Percentiles rank a stretch among this genome's conserved stretches.
Conservation (phyloP, 2,888 invertebrate genomes). For the Drosophila tanythrix region DNA sequence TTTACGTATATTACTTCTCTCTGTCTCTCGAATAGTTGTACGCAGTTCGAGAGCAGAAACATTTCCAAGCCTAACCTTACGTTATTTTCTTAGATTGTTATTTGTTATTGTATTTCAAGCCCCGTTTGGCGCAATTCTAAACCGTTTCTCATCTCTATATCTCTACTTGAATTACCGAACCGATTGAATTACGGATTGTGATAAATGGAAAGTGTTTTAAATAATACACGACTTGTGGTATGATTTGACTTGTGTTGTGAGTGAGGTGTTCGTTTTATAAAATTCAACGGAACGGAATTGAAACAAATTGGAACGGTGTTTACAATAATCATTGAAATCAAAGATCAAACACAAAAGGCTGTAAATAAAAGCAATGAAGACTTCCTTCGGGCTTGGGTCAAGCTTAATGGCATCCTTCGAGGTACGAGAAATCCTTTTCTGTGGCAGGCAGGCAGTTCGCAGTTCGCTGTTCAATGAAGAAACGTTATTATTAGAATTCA, state of each 20-base stretch:
- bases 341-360: slow-evolving; percentile 15
- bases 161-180: neutral
- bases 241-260: neutral
- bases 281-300: neutral
- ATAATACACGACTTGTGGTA: neutral
- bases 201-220: neutral
- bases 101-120: slow-evolving; percentile 5
- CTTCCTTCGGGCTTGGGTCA: neutral
- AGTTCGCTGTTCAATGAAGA: neutral
- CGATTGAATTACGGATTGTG: neutral
- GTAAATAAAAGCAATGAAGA: slow-evolving; percentile 3
- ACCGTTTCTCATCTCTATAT: neutral
- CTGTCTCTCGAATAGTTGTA: neutral
- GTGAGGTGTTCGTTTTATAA: neutral
- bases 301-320: neutral
- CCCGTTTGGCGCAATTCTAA: slow-evolving; percentile 8
- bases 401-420: slow-evolving; percentile 5
- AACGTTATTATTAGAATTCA: neutral
- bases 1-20: neutral
- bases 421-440: neutral
- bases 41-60: neutral
- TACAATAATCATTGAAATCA: neutral
- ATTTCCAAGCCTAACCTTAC: slow-evolving; percentile 13
- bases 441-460: neutral
- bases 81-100: slow-evolving; percentile 5